Percentiles rank a stretch among this genome's conserved stretches.
phyloP scores from a whole-genome alignment of 2,888 invertebrate species.

The Eumerus sabulonum region DNA sequence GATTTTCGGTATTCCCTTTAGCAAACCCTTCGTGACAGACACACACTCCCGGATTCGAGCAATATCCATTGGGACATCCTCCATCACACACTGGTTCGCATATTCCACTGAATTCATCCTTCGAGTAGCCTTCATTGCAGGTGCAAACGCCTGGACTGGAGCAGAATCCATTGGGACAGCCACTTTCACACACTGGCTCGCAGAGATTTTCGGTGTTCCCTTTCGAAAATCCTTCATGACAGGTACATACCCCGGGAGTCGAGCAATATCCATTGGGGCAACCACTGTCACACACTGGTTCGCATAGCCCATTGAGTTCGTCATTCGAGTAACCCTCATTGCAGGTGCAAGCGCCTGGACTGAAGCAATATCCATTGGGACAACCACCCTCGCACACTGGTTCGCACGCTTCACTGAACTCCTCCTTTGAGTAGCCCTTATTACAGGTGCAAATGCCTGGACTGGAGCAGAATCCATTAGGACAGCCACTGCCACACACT shows the following conservation, averaged over 20 bases:
- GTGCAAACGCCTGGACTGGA: conserved; percentile 80
- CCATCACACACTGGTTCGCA: conserved; percentile 49
- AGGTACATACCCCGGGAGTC: conserved; percentile 74
- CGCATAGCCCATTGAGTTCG: conserved; percentile 72
- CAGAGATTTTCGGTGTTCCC: conserved; percentile 6
- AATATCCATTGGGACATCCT: conserved; percentile 6
- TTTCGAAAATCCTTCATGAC: conserved; percentile 63
- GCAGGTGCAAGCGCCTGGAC: conserved; percentile 24
- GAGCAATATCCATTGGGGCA: conserved; percentile 75
- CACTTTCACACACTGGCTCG: conserved; percentile 38
- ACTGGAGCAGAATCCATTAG: conserved; percentile 78
- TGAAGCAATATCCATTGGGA: conserved; percentile 78
- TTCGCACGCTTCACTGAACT: conserved; percentile 78
- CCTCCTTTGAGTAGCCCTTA: conserved; percentile 15
- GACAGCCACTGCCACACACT: conserved; percentile 72
- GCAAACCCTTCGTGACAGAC: conserved; percentile 76
- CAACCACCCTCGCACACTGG: conserved; percentile 73
- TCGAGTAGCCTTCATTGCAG: conserved; percentile 75
- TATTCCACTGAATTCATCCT: not conserved
- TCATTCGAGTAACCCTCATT: conserved; percentile 20
- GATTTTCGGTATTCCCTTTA: not conserved
- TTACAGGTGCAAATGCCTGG: conserved; percentile 29
- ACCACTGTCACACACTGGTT: conserved; percentile 70
- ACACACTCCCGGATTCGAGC: conserved; percentile 79
- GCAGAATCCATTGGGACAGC: conserved; percentile 4